phyloP scores from a whole-genome alignment of 2,797 vertebrate species.

The Xenopus petersii region DNA sequence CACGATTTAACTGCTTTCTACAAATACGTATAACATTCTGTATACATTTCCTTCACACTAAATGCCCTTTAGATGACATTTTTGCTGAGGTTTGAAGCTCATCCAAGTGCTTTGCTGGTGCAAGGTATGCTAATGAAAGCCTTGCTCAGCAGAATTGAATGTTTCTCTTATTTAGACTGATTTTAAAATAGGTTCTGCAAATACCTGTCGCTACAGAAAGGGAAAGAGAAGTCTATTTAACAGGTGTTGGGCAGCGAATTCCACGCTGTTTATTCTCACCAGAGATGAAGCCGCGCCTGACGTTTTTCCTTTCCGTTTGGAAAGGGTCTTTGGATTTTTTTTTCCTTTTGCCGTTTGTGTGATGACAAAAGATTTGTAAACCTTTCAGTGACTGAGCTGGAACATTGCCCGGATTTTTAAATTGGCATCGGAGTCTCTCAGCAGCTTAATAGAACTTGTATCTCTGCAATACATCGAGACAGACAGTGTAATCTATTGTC shows the following conservation, averaged over 20 bases:
- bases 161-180: conserved; percentile 48
- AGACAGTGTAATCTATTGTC: conserved; percentile 44
- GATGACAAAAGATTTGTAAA: conserved; percentile 41
- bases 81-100: conserved; percentile 47
- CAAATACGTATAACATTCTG: conserved; percentile 26
- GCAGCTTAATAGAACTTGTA: conserved; percentile 42
- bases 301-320: conserved; percentile 17
- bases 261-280: neutral
- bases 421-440: conserved; percentile 44
- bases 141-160: conserved; percentile 47
- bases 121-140: conserved; percentile 48
- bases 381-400: conserved; percentile 40
- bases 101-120: conserved; percentile 45
- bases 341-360: conserved; percentile 6
- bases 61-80: conserved; percentile 48
- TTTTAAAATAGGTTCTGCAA: conserved; percentile 23
- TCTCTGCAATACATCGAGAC: conserved; percentile 40
- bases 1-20: conserved; percentile 25
- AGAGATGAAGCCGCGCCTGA: conserved; percentile 3
- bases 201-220: conserved; percentile 23
- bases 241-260: conserved; percentile 18
- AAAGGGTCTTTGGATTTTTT: conserved; percentile 27
- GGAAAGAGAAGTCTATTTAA: conserved; percentile 11
- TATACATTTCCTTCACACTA: conserved; percentile 41
- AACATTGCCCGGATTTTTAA: conserved; percentile 43